Evolutionary conservation across 53 echinoderm and acorn worm genomes (phyloP), one percentile per base, ranked within the genome.

Genomic region (Hippasteria phrygiana): DNA sequence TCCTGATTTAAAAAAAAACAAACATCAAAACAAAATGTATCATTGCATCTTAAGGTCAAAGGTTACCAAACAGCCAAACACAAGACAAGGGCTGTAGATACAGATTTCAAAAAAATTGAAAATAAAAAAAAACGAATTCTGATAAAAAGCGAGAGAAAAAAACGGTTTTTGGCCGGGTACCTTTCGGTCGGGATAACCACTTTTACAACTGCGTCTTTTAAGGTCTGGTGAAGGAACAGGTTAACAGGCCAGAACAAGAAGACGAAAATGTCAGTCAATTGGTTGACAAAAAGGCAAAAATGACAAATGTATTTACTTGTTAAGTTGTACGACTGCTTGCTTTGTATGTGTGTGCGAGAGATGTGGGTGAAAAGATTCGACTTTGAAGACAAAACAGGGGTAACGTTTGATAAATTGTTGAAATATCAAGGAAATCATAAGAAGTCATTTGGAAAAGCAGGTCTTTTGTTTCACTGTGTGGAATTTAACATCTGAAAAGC

Each of bases 131-230:
- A 1, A 26, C n/a, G 45, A 39, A 56, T 10, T 40, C 8, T 17
- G 20, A 45, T 1, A 26, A 64, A 74, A 42, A 74, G 31, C 78
- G 29, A 55, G 46, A 69, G 77, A 43, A 91, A 78, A 71, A 85
- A 73, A 76, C 67, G 66, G 76, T 28, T 70, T 85, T 85, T 69
- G 85, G 85, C 65, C 73, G 81, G 78, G 95, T 96, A 99, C 99
- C 99, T 99, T 96, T 99, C 99, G 77, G 96, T 99, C 94, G 99
- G 99, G 93, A 99, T 99, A 88, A 99, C 99, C 99, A 99, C 99
- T 96, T 99, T 99, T 72, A 99, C 99, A 99, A 99, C 99, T 88
- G 99, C 99, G 64, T 99, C 95, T 94, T 96, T 95, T 93, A 99
- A 90, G 91, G 99, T 99, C 99, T 99, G 99, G 93, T 95, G 75